Evolutionary conservation across 2,888 invertebrate species (phyloP).

Genomic region (Rhynchonema sp.): DNA sequence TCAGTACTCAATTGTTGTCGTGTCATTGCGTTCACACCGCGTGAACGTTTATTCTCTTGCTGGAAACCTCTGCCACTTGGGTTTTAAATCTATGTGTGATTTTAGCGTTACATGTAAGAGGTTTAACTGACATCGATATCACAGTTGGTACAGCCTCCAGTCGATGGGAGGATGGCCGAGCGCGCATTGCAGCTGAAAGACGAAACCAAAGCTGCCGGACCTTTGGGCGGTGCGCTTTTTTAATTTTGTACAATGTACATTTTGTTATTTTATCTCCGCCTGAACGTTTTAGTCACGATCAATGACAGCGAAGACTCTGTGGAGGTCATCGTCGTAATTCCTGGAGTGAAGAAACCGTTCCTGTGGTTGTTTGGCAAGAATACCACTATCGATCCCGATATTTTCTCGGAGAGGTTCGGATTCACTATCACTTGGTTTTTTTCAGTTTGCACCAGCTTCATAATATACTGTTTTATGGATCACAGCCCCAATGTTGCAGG

Average conservation of each 20-base stretch:
- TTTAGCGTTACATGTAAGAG: no score
- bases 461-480: no score
- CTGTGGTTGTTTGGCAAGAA: background rate
- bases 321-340: background rate
- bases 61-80: no score
- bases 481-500: no score
- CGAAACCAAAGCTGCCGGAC: background rate
- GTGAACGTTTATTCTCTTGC: no score
- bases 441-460: background rate
- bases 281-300: background rate
- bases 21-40: no score
- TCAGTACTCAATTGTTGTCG: no score
- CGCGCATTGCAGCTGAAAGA: no score
- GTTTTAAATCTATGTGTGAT: no score
- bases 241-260: background rate
- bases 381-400: background rate
- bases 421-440: background rate
- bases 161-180: no score
- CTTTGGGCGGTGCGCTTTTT: background rate
- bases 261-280: background rate
- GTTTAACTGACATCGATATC: no score
- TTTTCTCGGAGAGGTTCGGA: background rate
- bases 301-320: background rate
- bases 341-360: background rate
- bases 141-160: no score